Conservation (phyloP, 2,888 invertebrate genomes). For the Ferrisia virgata region DNA sequence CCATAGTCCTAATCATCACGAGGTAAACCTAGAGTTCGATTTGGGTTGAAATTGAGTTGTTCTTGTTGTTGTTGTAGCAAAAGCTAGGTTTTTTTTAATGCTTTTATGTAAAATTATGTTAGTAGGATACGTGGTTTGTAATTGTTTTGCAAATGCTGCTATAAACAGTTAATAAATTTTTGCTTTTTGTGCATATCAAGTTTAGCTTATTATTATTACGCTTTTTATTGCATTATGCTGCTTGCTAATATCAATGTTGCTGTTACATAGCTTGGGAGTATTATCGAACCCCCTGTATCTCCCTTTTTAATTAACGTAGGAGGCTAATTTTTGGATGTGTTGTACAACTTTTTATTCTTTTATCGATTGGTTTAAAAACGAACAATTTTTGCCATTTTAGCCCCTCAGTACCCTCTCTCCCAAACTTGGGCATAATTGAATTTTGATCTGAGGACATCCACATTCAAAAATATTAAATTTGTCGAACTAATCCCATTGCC, state of each 20-base stretch:
- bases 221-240: background rate
- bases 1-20: background rate
- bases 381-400: too few relatives aligned
- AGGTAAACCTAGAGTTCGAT: conserved; percentile 32
- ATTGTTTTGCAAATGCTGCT: background rate
- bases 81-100: background rate
- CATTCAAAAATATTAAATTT: too few relatives aligned
- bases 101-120: background rate
- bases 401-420: too few relatives aligned
- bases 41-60: background rate
- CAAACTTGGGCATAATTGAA: too few relatives aligned
- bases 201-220: background rate
- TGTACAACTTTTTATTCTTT: too few relatives aligned
- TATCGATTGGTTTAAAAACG: too few relatives aligned
- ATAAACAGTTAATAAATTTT: background rate
- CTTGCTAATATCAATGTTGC: background rate
- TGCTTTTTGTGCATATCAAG: background rate
- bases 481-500: too few relatives aligned
- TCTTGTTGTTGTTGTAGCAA: background rate
- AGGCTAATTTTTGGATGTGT: too few relatives aligned
- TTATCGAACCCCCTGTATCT: too few relatives aligned
- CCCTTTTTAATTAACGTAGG: too few relatives aligned
- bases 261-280: too few relatives aligned
- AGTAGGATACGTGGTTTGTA: background rate
- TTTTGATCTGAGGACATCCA: too few relatives aligned